These are phyloP conservation scores for Canis aureus DNA, from an alignment of 2,113 vertebrate genomes.

Conservation along the genomic window DNA sequence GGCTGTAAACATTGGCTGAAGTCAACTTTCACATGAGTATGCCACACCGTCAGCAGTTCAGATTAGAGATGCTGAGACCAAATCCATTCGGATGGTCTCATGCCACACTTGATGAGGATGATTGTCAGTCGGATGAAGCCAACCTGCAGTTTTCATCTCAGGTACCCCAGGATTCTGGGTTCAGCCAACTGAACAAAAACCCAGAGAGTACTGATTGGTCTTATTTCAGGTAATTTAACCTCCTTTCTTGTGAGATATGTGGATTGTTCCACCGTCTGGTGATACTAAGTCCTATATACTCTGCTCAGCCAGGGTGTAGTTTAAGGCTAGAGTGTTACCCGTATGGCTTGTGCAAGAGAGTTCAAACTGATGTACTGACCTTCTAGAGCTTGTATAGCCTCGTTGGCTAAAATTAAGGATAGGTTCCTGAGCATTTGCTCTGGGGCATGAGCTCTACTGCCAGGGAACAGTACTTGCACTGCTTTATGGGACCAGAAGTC, in stretches of 20 bases:
- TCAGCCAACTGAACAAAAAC: background rate
- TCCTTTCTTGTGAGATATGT: background rate
- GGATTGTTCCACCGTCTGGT: background rate
- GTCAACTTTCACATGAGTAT: background rate
- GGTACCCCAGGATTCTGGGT: background rate
- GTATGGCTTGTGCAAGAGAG: background rate
- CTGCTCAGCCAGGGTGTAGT: background rate
- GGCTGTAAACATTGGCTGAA: background rate
- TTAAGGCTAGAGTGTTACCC: background rate
- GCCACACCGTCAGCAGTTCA: background rate
- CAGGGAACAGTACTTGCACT: background rate
- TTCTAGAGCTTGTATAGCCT: background rate
- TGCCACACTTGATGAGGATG: background rate
- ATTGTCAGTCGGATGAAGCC: background rate
- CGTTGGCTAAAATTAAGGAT: background rate
- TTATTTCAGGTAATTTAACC: background rate
- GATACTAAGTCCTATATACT: background rate
- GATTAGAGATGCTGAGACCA: background rate
- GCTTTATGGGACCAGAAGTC: background rate
- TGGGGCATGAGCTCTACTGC: background rate
- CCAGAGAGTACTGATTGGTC: no score
- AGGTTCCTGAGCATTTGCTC: background rate
- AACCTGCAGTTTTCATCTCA: background rate
- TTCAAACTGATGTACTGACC: background rate
- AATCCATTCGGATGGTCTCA: background rate